Percentiles rank a stretch among this genome's conserved stretches.
Conservation (phyloP, 37 sponge, comb jelly and placozoan species). For the Diacarnus erythraeanus region DNA sequence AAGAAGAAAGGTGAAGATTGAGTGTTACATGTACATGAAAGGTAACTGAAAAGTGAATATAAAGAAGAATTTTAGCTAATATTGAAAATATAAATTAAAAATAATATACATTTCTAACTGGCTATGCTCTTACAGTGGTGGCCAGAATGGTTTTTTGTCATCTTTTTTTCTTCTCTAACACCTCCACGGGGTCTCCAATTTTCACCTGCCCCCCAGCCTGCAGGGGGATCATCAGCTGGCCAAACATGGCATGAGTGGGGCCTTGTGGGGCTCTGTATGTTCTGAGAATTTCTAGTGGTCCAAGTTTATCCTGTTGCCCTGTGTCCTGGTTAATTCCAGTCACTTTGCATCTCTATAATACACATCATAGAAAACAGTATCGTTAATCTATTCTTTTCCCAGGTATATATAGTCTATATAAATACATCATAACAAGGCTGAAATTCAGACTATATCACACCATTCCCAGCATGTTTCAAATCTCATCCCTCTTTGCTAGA, state of each 20-base stretch:
- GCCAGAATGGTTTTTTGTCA: neutral
- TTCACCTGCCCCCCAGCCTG: constrained; percentile 38
- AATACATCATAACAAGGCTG: no score
- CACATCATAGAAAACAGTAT: neutral
- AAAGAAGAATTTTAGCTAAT: no score
- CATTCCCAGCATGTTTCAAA: no score
- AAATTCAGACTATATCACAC: no score
- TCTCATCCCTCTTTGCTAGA: no score
- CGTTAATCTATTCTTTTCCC: neutral
- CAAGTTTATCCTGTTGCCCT: constrained; percentile 67
- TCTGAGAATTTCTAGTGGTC: constrained; percentile 79
- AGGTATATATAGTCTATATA: no score
- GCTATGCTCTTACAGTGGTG: neutral
- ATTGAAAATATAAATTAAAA: neutral
- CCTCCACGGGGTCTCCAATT: constrained; percentile 72
- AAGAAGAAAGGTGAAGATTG: no score
- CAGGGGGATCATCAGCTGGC: constrained; percentile 56
- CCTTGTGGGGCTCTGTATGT: constrained; percentile 77
- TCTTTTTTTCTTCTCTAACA: constrained; percentile 56
- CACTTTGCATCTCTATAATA: constrained; percentile 82
- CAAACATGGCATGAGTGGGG: constrained; percentile 77
- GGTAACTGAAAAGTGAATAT: no score
- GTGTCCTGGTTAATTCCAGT: constrained; percentile 73
- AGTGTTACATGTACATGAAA: no score
- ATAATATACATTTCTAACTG: neutral